These are phyloP conservation scores for Sander vitreus DNA, from an alignment of 2,113 vertebrate genomes.

Conservation along the genomic window DNA sequence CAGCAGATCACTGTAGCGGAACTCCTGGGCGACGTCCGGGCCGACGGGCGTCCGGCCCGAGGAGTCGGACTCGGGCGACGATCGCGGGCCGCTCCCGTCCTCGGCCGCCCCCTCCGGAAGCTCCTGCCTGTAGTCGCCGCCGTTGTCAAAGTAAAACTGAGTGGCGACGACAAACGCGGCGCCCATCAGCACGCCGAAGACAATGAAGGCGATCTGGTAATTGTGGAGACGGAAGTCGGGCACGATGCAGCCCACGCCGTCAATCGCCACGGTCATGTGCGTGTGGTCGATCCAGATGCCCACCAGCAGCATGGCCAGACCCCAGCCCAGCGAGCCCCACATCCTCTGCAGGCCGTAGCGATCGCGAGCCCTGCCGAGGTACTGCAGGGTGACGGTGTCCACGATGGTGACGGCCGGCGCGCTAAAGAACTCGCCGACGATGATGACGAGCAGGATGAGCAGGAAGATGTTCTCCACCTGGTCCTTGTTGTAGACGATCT, in stretches of 20 bases:
- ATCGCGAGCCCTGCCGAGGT: conserved; percentile 93
- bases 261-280: conserved; percentile 77
- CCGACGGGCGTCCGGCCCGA: conserved; percentile 66
- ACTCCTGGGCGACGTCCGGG: conserved; percentile 74
- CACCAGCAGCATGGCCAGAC: conserved; percentile 94
- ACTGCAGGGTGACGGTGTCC: conserved; percentile 96
- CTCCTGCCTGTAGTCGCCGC: conserved; percentile 74
- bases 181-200: conserved; percentile 95
- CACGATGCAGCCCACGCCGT: conserved; percentile 86
- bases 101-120: conserved; percentile 72
- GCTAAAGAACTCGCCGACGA: conserved; percentile 98
- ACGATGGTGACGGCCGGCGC: conserved; percentile 97
- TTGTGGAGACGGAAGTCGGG: conserved; percentile 89
- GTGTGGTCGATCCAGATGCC: conserved; percentile 98
- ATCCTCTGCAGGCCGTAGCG: conserved; percentile 97
- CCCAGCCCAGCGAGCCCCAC: conserved; percentile 99
- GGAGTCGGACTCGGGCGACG: conserved; percentile 40
- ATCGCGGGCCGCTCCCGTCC: conserved; percentile 45
- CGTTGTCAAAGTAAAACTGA: conserved; percentile 92
- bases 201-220: conserved; percentile 95
- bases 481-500: conserved; percentile 82
- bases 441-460: conserved; percentile 94
- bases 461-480: conserved; percentile 95
- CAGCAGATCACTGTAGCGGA: conserved; percentile 91
- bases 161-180: conserved; percentile 92